Evolutionary conservation across 2,888 invertebrate species (phyloP), one percentile per base, ranked within the genome.

Genomic region (Nomada fucata): DNA sequence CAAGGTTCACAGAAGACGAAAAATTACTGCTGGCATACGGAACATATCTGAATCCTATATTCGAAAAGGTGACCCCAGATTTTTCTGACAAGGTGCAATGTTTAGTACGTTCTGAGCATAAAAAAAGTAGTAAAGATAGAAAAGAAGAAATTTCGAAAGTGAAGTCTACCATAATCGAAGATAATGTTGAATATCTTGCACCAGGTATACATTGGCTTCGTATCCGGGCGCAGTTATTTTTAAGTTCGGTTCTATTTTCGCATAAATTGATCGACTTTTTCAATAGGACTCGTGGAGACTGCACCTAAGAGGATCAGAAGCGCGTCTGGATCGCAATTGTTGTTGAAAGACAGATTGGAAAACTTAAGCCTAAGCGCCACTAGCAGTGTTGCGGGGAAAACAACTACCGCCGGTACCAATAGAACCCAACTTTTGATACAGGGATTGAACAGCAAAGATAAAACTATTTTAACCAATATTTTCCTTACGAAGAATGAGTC

Each of bases 371-470:
- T 98, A 29, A 96, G 96, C 86, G 94, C 95, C 61, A 92, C 93
- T 52, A 88, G 92, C 77, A 91, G 86, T 76, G 76, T 89, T 2
- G 90, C 94, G 5, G 94, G 95, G 10, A 94, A 95, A 84, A 94
- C 94, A n/a, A 95, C 95, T 2, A 84, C 86, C 1, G 91, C 91
- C 82, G 95, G 94, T 81, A 94, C 95, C 0, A 98, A 97, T 93
- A 95, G 98, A 90, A 97, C 97, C 2, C 97, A 97, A 83, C 94
- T 98, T 11, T 94, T 98, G 11, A 95, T 97, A 73, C 98, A 97
- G 93, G 98, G 97, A 0, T 94, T 99, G 50, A 97, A 97, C 89
- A 98, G 98, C 90, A 96, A 96, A 90, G 98, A 99, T 92, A 95
- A 95, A 82, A 94, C 94, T 60, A 95, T 98, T 89, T 94, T 98